phyloP scores from a whole-genome alignment of 2,797 vertebrate genomes.

The Pangasius mekongensis region DNA sequence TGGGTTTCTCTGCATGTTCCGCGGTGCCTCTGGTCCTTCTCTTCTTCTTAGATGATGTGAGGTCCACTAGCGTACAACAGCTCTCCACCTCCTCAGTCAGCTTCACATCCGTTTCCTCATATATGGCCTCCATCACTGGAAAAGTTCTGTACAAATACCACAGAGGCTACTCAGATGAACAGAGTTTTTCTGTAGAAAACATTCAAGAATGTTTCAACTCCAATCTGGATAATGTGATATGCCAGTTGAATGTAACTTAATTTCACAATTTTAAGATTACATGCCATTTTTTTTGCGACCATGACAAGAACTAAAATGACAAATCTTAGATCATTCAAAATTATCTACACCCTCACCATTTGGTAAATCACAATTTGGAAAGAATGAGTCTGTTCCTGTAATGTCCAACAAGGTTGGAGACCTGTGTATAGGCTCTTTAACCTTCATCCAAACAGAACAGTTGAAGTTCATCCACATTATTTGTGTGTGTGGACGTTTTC shows the following conservation, averaged over 20 bases:
- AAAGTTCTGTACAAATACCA: background rate
- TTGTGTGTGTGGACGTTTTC: background rate
- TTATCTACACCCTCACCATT: background rate
- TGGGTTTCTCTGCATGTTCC: conserved; percentile 83
- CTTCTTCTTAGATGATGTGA: conserved; percentile 87
- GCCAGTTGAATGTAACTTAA: background rate
- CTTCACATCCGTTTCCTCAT: conserved; percentile 84
- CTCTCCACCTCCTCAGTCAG: conserved; percentile 89
- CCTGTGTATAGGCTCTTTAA: background rate
- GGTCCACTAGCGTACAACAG: conserved; percentile 78
- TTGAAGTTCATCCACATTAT: background rate
- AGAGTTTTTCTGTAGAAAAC: background rate
- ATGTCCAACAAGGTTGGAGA: background rate
- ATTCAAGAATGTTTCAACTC: background rate
- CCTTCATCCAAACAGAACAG: background rate
- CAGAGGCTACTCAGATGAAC: background rate
- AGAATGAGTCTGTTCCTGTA: background rate
- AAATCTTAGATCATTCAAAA: background rate
- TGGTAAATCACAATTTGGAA: background rate
- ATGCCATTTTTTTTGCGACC: background rate
- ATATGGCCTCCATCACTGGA: conserved; percentile 76
- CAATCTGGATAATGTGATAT: background rate
- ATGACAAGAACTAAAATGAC: background rate
- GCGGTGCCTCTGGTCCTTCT: conserved; percentile 81
- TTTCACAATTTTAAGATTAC: background rate